A percentile compares a stretch with the other conserved stretches of the same genome.
phyloP scores from a whole-genome alignment of 2,797 vertebrate species.

The Sciurus carolinensis region DNA sequence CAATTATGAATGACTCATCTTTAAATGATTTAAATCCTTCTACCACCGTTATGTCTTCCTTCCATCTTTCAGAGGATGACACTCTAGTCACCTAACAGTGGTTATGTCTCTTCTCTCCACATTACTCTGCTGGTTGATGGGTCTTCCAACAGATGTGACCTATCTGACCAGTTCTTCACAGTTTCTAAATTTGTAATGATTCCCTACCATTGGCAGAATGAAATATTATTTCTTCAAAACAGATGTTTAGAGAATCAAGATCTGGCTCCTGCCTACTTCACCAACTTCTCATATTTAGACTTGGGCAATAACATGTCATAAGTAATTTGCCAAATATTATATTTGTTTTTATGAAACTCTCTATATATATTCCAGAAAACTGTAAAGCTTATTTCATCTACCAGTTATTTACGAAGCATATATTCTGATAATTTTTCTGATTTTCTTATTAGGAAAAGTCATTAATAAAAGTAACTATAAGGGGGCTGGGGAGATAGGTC shows the following conservation, averaged over 20 bases:
- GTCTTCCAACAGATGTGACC: constrained; percentile 24
- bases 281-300: neutral
- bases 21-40: constrained; percentile 15
- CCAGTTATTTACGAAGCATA: constrained; percentile 6
- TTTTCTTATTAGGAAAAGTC: neutral
- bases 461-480: constrained; percentile 12
- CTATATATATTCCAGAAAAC: constrained; percentile 37
- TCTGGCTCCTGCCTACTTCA: neutral
- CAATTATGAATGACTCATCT: neutral
- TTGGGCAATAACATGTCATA: neutral
- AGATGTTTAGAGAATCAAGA: constrained; percentile 43
- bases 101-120: neutral
- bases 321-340: constrained; percentile 1
- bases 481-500: no score
- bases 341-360: constrained; percentile 16
- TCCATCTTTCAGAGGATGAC: neutral
- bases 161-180: neutral
- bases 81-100: neutral
- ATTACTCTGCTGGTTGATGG: neutral
- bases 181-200: neutral
- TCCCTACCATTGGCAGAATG: neutral
- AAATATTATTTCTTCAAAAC: constrained; percentile 46
- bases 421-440: constrained; percentile 39
- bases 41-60: neutral
- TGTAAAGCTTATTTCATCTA: neutral